Evolutionary conservation across 2,888 invertebrate genomes (phyloP).

Genomic region (Lamellibrachia satsuma): DNA sequence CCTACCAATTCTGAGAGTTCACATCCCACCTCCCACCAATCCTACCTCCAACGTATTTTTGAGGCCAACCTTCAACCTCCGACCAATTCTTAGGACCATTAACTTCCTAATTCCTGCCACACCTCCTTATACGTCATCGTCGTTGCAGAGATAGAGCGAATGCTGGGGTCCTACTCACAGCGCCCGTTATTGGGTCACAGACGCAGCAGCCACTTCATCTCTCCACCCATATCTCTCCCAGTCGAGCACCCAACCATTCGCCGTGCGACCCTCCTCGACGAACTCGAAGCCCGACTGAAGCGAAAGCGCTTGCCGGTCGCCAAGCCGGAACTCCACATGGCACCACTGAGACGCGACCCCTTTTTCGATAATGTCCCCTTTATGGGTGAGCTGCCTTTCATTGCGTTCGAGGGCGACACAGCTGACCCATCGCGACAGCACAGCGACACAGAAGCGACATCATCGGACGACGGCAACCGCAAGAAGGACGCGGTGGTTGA

Average conservation of each 20-base stretch:
- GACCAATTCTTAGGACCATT: background rate
- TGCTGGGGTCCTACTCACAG: no score
- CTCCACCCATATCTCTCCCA: no score
- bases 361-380: background rate
- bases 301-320: background rate
- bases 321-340: background rate
- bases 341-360: background rate
- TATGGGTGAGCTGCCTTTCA: background rate
- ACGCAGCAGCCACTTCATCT: background rate
- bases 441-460: background rate
- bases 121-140: background rate
- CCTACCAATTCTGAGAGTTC: no score
- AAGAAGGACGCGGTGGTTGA: background rate
- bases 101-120: background rate
- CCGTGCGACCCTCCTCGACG: background rate
- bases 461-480: background rate
- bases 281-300: background rate
- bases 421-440: background rate
- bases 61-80: no score
- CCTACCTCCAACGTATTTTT: no score
- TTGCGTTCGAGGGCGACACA: background rate
- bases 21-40: no score
- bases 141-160: background rate
- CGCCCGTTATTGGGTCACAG: background rate
- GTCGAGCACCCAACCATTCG: background rate